Percentiles rank a stretch among this genome's conserved stretches.
These are phyloP conservation scores for Puffinus mauretanicus DNA, from an alignment of 2,113 vertebrate genomes.

Conservation along the genomic window DNA sequence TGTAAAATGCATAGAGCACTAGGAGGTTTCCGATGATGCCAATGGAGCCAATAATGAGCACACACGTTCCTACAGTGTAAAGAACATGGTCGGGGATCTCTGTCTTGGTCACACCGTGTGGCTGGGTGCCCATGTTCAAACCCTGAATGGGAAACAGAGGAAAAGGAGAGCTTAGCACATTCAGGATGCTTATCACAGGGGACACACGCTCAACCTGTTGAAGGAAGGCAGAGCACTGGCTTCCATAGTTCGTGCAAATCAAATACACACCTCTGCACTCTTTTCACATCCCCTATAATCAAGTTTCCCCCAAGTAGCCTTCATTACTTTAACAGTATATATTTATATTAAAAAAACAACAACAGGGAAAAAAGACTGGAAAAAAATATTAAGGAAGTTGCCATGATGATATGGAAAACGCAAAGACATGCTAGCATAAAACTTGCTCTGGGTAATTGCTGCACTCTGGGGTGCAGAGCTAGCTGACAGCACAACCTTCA, in stretches of 20 bases:
- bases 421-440: background rate
- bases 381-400: background rate
- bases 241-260: background rate
- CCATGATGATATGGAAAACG: background rate
- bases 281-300: background rate
- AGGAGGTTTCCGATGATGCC: constrained; percentile 68
- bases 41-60: constrained; percentile 69
- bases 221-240: background rate
- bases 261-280: background rate
- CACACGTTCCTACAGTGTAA: constrained; percentile 54
- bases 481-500: background rate
- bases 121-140: constrained; percentile 34
- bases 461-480: background rate
- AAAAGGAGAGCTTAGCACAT: background rate
- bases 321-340: background rate
- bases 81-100: constrained; percentile 56
- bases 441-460: background rate
- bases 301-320: background rate
- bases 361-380: background rate
- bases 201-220: background rate
- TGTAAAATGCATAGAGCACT: constrained; percentile 71
- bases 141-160: constrained; percentile 15
- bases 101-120: background rate
- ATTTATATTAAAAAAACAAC: background rate
- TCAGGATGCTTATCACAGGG: background rate